Percentiles rank a stretch among this genome's conserved stretches.
Evolutionary conservation across 2,797 vertebrate genomes (phyloP).

Genomic region (Furcifer pardalis): DNA sequence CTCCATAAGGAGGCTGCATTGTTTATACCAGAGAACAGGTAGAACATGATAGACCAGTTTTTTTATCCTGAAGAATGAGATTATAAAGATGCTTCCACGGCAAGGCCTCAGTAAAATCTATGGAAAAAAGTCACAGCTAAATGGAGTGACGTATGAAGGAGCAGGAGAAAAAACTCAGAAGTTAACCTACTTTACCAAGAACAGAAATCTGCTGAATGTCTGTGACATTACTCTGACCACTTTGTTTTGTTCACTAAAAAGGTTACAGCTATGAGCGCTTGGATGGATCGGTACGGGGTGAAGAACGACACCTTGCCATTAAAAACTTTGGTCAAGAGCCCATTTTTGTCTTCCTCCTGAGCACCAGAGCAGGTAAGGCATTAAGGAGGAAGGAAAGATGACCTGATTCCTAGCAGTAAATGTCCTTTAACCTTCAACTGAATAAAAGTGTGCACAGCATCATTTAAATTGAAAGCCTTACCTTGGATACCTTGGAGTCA

Average conservation of each 20-base stretch:
- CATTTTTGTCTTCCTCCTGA: constrained; percentile 90
- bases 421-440: constrained; percentile 2
- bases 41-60: background rate
- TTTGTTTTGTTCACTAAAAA: constrained; percentile 60
- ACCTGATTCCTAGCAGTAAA: background rate
- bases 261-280: constrained; percentile 93
- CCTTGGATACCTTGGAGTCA: no score
- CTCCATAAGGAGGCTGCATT: background rate
- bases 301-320: constrained; percentile 90
- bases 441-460: background rate
- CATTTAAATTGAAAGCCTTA: no score
- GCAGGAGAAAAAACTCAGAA: constrained; percentile 2
- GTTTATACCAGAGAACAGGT: background rate
- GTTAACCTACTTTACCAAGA: background rate
- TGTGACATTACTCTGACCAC: constrained; percentile 14
- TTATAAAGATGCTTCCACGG: background rate
- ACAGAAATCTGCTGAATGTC: background rate
- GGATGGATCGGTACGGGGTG: constrained; percentile 91
- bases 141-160: background rate
- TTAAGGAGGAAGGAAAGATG: background rate
- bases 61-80: background rate
- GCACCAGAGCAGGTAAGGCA: constrained; percentile 89
- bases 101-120: background rate
- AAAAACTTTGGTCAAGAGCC: constrained; percentile 90
- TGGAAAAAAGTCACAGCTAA: background rate